A percentile compares a stretch with the other conserved stretches of the same genome.
phyloP scores from a whole-genome alignment of 2,113 vertebrate genomes.

The Scartelaos histophorus region DNA sequence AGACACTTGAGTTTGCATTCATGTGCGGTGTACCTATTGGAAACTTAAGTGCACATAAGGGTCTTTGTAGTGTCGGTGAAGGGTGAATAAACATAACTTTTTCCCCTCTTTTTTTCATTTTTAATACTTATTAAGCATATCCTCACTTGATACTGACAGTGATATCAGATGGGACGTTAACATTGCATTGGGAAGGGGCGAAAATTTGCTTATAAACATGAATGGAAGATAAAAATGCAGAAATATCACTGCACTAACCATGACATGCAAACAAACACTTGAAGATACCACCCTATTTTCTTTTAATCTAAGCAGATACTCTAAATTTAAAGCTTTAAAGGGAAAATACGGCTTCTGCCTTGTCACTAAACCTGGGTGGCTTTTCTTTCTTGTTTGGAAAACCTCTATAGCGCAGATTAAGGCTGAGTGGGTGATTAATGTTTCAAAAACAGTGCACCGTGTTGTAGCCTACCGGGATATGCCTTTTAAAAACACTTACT shows the following conservation, averaged over 20 bases:
- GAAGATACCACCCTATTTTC: too few species aligned
- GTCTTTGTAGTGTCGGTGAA: constrained; percentile 49
- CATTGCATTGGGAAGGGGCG: too few species aligned
- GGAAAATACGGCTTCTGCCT: background rate
- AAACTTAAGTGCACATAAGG: constrained; percentile 33
- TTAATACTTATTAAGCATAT: too few species aligned
- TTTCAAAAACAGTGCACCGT: constrained; percentile 51
- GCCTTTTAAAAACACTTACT: constrained; percentile 55
- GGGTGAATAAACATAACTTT: background rate
- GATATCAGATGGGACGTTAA: too few species aligned
- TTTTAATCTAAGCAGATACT: background rate
- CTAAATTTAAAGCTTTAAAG: background rate
- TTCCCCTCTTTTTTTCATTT: background rate
- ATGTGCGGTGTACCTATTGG: constrained; percentile 44
- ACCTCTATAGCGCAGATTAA: constrained; percentile 42
- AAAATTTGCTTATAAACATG: too few species aligned
- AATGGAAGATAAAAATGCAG: too few species aligned
- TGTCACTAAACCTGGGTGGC: constrained; percentile 57
- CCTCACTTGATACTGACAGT: too few species aligned
- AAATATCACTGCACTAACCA: too few species aligned
- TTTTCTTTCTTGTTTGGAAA: constrained; percentile 54
- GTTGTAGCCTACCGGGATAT: constrained; percentile 48
- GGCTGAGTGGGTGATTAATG: constrained; percentile 63
- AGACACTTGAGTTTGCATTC: constrained; percentile 36
- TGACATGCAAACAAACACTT: too few species aligned